phyloP scores from a whole-genome alignment of 2,797 vertebrate species.

The Melopsittacus undulatus region DNA sequence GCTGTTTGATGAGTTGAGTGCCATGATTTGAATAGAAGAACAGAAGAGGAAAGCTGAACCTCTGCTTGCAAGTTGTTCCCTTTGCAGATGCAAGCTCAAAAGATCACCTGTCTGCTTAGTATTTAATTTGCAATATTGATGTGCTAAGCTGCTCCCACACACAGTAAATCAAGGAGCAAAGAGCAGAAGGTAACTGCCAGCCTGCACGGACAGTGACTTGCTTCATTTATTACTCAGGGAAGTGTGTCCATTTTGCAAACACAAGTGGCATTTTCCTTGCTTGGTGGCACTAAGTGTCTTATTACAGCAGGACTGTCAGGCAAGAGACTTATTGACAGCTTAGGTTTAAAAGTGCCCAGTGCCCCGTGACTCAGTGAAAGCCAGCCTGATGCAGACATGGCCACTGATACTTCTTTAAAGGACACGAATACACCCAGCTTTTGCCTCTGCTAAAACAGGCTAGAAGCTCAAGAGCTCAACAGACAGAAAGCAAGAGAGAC shows the following conservation, averaged over 20 bases:
- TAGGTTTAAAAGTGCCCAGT: not conserved
- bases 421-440: not conserved
- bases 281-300: not conserved
- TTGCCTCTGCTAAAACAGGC: not conserved
- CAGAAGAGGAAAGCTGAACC: not conserved
- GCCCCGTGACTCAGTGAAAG: not conserved
- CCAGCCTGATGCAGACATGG: not conserved
- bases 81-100: not conserved
- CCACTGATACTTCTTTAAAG: not conserved
- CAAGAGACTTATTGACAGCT: not conserved
- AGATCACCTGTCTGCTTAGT: not conserved
- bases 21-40: not conserved
- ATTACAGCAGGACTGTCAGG: not conserved
- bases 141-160: not conserved
- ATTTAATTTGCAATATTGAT: conserved; percentile 19
- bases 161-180: conserved; percentile 28
- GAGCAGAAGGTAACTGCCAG: not conserved
- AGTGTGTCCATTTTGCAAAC: conserved; percentile 5
- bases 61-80: not conserved
- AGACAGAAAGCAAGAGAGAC: not conserved
- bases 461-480: not conserved
- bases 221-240: conserved; percentile 13
- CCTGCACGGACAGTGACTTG: fast-evolving
- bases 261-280: conserved; percentile 12
- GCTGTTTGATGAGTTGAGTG: not conserved